phyloP scores from a whole-genome alignment of 2,797 vertebrate species.

The Bradypodion pumilum region DNA sequence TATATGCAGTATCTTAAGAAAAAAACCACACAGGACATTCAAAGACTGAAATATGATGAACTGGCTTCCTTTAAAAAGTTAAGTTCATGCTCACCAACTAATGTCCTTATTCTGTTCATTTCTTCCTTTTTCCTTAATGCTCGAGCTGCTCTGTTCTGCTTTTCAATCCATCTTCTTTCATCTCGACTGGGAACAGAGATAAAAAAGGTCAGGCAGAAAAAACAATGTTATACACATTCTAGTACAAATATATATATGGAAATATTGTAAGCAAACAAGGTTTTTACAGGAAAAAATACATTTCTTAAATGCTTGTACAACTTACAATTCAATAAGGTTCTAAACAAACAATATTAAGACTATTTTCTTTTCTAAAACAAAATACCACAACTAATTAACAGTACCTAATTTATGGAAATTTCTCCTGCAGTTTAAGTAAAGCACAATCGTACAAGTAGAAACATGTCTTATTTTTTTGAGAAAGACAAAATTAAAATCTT shows the following conservation, averaged over 20 bases:
- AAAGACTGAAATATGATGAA: constrained; percentile 3
- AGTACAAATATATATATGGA: constrained; percentile 2
- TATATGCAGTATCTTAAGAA: constrained; percentile 92
- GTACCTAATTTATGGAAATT: background rate
- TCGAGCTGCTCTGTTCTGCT: constrained; percentile 95
- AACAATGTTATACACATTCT: constrained; percentile 6
- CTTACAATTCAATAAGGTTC: background rate
- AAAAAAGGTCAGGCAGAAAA: constrained; percentile 19
- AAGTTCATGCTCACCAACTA: constrained; percentile 85
- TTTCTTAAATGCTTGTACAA: background rate
- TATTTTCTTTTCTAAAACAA: background rate
- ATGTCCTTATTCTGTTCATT: constrained; percentile 96
- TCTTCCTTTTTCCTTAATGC: constrained; percentile 97
- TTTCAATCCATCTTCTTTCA: constrained; percentile 97
- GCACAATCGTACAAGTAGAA: background rate
- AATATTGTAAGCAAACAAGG: constrained; percentile 19
- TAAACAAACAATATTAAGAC: background rate
- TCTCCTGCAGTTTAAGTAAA: constrained; percentile 8
- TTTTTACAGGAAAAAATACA: background rate
- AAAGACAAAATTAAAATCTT: background rate
- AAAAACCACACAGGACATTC: constrained; percentile 45
- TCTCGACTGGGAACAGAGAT: constrained; percentile 84
- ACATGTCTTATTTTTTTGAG: background rate
- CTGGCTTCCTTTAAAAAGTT: constrained; percentile 10
- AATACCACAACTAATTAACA: background rate